Evolutionary conservation across 2,888 invertebrate species (phyloP).

Genomic region (Thecophora atra): DNA sequence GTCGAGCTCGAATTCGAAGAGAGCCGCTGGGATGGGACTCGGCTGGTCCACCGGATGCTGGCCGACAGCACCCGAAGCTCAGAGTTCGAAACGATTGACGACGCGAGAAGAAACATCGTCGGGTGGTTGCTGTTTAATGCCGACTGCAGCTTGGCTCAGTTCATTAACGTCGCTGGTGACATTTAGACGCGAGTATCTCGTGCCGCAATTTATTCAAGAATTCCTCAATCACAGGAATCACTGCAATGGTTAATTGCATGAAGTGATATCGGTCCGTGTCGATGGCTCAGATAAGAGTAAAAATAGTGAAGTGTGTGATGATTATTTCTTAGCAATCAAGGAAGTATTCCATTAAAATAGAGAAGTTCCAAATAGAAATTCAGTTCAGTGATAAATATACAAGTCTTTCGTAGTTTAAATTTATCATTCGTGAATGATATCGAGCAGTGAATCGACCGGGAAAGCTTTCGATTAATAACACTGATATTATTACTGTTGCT

Average conservation of each 20-base stretch:
- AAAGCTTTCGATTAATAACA: no score
- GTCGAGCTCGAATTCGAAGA: conserved; percentile 36
- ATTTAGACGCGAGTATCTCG: conserved; percentile 50
- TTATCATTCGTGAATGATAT: no score
- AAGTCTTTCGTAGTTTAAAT: no score
- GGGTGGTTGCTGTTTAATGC: conserved; percentile 31
- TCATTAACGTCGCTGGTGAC: conserved; percentile 56
- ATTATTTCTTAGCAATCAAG: no score
- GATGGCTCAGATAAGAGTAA: neutral
- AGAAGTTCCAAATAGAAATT: no score
- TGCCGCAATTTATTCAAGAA: neutral
- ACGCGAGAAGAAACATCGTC: neutral
- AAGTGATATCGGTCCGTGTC: neutral
- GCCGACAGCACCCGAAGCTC: conserved; percentile 34
- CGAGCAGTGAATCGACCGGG: no score
- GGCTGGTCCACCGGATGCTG: conserved; percentile 24
- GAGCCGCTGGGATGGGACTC: conserved; percentile 27
- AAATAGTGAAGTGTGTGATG: neutral
- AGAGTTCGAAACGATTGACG: conserved; percentile 25
- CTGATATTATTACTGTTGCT: neutral
- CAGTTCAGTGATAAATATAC: no score
- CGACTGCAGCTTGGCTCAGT: conserved; percentile 49
- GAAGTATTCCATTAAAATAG: no score
- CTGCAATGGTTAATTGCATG: conserved; percentile 15
- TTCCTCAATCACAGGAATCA: neutral